A percentile compares a stretch with the other conserved stretches of the same genome.
Conservation (phyloP, 2,888 invertebrate species). For the Myopa tessellatipennis region DNA sequence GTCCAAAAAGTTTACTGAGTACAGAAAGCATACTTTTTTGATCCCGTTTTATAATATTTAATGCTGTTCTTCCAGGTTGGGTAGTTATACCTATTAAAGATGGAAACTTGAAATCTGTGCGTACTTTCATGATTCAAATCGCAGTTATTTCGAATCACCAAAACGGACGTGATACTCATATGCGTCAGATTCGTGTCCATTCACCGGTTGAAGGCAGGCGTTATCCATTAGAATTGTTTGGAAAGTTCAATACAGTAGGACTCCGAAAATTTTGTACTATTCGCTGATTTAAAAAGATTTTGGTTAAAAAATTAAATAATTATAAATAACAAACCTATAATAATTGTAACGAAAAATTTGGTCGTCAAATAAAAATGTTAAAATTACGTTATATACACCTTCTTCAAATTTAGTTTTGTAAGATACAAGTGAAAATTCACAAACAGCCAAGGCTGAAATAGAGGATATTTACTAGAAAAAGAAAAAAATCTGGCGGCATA, state of each 20-base stretch:
- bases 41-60: background rate
- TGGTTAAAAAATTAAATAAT: too few relatives aligned
- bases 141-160: conserved; percentile 98
- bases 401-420: too few relatives aligned
- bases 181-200: conserved; percentile 96
- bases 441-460: too few relatives aligned
- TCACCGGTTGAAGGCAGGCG: conserved; percentile 78
- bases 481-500: too few relatives aligned
- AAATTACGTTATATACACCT: too few relatives aligned
- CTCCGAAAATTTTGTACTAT: conserved; percentile 86
- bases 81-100: conserved; percentile 92
- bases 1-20: too few relatives aligned
- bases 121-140: conserved; percentile 97
- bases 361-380: too few relatives aligned
- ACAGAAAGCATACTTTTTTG: too few relatives aligned
- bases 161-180: conserved; percentile 98
- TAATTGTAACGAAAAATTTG: too few relatives aligned
- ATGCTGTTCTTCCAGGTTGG: conserved; percentile 80
- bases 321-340: too few relatives aligned
- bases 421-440: too few relatives aligned
- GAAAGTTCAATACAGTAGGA: conserved; percentile 83
- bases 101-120: conserved; percentile 85
- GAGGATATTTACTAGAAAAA: too few relatives aligned
- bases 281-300: conserved; percentile 69
- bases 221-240: conserved; percentile 75